Evolutionary conservation across 2,113 vertebrate genomes (phyloP).

Genomic region (Leucoraja erinaceus): DNA sequence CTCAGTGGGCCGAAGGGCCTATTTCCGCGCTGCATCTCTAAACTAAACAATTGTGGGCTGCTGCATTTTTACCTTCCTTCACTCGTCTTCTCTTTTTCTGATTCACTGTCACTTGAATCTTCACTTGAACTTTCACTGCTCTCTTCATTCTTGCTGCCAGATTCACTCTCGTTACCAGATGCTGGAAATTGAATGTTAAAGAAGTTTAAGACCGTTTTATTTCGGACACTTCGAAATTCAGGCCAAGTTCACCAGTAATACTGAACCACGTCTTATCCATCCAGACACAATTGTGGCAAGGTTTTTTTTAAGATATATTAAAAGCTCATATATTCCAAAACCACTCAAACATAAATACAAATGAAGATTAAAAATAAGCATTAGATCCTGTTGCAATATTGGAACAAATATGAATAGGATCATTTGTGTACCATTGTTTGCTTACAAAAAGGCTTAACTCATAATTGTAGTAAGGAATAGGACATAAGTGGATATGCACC

Average conservation of each 20-base stretch:
- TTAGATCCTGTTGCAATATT: not conserved
- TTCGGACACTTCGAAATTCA: not conserved
- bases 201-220: not conserved
- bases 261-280: not conserved
- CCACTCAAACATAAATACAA: not conserved
- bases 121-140: slow-evolving; percentile 54
- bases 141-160: slow-evolving; percentile 55
- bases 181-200: slow-evolving; percentile 47
- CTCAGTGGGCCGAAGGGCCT: too few species aligned
- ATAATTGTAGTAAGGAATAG: not conserved
- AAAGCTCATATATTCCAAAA: too few species aligned
- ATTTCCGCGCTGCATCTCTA: too few species aligned
- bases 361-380: not conserved
- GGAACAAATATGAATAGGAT: not conserved
- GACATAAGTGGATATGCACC: not conserved
- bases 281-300: not conserved
- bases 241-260: not conserved
- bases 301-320: not conserved
- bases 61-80: slow-evolving; percentile 49
- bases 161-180: slow-evolving; percentile 57
- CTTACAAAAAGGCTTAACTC: too few species aligned
- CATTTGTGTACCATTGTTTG: not conserved
- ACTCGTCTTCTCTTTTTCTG: slow-evolving; percentile 51
- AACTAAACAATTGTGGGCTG: slow-evolving; percentile 11
- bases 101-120: slow-evolving; percentile 60